phyloP scores from a whole-genome alignment of 2,797 vertebrate genomes.

The Myotis planiceps region DNA sequence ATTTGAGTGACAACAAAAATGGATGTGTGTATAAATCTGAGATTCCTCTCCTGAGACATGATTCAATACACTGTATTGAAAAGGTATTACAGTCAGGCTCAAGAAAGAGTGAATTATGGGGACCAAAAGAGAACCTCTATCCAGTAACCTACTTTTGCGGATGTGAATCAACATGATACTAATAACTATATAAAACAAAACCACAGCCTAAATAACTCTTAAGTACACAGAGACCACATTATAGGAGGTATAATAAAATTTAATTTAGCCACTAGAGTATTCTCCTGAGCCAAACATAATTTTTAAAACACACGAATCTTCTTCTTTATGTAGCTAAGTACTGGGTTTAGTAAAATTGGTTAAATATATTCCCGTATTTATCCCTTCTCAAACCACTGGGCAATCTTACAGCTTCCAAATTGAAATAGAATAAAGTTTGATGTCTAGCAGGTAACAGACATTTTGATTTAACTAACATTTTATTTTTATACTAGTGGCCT shows the following conservation, averaged over 20 bases:
- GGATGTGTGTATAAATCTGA: constrained; percentile 60
- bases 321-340: neutral
- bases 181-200: constrained; percentile 46
- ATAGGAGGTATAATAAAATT: constrained; percentile 23
- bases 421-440: neutral
- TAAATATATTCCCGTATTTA: neutral
- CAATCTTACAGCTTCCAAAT: neutral
- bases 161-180: constrained; percentile 8
- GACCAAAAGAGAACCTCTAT: constrained; percentile 60
- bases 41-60: constrained; percentile 67
- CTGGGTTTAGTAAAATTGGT: neutral
- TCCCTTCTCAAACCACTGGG: neutral
- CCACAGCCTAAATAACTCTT: neutral
- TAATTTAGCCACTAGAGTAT: neutral
- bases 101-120: constrained; percentile 69
- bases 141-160: neutral
- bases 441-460: neutral
- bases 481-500: neutral
- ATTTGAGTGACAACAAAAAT: constrained; percentile 58
- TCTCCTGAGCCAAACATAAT: neutral
- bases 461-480: neutral
- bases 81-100: constrained; percentile 58
- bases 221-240: neutral
- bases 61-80: constrained; percentile 66
- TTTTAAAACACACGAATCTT: neutral